phyloP scores from a whole-genome alignment of 2,888 invertebrate genomes.

The Tridacna gigas region DNA sequence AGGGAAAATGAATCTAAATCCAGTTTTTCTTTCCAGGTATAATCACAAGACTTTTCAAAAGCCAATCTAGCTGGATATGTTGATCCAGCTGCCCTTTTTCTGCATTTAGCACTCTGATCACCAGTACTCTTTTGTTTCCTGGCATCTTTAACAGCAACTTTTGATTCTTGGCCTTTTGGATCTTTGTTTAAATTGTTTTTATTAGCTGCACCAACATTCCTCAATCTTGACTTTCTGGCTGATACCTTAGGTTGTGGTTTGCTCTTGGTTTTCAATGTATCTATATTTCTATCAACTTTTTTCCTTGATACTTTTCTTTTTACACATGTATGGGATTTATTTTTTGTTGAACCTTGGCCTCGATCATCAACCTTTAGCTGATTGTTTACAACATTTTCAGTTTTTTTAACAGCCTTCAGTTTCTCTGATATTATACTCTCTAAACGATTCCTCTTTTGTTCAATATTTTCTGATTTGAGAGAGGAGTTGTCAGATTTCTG shows the following conservation, averaged over 20 bases:
- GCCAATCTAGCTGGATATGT: not conserved
- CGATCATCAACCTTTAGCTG: too few relatives aligned
- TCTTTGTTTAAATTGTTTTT: not conserved
- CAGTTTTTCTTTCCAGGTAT: constrained; percentile 43
- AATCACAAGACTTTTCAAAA: constrained; percentile 22
- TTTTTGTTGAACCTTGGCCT: too few relatives aligned
- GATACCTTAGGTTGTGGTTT: too few relatives aligned
- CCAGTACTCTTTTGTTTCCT: not conserved
- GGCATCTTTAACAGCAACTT: too few relatives aligned
- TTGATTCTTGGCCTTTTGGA: not conserved
- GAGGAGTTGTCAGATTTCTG: not conserved
- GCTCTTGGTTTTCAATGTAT: too few relatives aligned
- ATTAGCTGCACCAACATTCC: not conserved
- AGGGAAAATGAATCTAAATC: constrained; percentile 34
- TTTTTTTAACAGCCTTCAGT: not conserved
- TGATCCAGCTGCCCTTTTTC: not conserved
- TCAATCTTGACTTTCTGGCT: too few relatives aligned
- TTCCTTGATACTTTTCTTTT: too few relatives aligned
- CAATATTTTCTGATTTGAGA: not conserved
- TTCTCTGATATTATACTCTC: constrained; percentile 6
- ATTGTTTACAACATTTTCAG: not conserved
- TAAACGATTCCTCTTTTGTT: not conserved
- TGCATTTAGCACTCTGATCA: not conserved
- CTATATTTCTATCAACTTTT: too few relatives aligned
- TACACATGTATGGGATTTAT: too few relatives aligned